Conservation (phyloP, 2,113 vertebrate species). For the Phaetusa simplex region DNA sequence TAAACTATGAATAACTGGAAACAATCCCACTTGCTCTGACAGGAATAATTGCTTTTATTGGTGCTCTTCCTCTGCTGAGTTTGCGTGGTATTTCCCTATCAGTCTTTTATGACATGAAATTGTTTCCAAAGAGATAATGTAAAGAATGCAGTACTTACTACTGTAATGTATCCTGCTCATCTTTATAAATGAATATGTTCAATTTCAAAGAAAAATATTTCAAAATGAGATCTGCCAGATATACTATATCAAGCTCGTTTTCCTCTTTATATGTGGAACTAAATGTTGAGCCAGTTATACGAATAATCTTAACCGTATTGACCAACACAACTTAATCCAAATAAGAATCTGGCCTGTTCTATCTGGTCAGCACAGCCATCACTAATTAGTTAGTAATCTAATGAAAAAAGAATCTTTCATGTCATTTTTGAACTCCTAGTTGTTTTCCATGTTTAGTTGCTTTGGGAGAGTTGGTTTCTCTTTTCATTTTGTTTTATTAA, state of each 20-base stretch:
- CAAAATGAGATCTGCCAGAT: neutral
- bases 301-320: neutral
- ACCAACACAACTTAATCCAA: neutral
- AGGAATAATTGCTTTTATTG: constrained; percentile 22
- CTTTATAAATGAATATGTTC: neutral
- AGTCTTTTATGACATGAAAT: neutral
- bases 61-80: neutral
- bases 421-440: neutral
- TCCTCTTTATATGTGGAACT: neutral
- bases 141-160: neutral
- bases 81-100: neutral
- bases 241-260: neutral
- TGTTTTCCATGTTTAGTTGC: neutral
- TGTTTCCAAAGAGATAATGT: neutral
- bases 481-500: neutral
- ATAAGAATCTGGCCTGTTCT: neutral
- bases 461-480: neutral
- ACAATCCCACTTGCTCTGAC: neutral
- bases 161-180: neutral
- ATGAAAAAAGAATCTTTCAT: neutral
- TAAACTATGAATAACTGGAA: constrained; percentile 23
- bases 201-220: neutral
- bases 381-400: neutral
- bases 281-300: neutral
- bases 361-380: neutral